phyloP scores from a whole-genome alignment of 1,140 invertebrate genomes.

The Macrosteles quadrilineatus region DNA sequence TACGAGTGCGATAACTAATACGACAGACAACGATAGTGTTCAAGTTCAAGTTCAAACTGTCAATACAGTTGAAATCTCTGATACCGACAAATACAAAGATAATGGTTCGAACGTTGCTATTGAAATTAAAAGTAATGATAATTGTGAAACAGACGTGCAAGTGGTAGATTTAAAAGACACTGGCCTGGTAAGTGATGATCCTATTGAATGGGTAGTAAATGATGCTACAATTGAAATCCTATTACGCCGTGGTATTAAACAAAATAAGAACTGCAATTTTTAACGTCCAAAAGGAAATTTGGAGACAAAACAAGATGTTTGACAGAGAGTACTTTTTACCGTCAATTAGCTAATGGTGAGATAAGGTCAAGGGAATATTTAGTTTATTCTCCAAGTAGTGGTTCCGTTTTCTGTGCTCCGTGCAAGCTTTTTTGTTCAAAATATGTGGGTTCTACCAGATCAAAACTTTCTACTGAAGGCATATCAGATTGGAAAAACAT shows the following conservation, averaged over 20 bases:
- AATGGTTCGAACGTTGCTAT: not conserved
- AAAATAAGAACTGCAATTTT: conserved; percentile 25
- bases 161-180: not conserved
- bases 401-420: conserved; percentile 41
- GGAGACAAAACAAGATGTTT: conserved; percentile 37
- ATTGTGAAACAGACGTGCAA: not conserved
- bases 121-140: conserved; percentile 3
- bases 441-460: conserved; percentile 35
- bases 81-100: no score
- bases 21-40: no score
- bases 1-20: no score
- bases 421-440: conserved; percentile 42
- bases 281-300: conserved; percentile 32
- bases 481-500: conserved; percentile 45
- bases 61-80: no score
- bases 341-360: conserved; percentile 40
- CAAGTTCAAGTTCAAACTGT: no score
- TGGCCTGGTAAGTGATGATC: not conserved
- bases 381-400: conserved; percentile 42
- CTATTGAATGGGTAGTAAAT: conserved; percentile 12
- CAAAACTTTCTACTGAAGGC: conserved; percentile 34
- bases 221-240: not conserved
- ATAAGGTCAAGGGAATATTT: conserved; percentile 14
- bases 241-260: not conserved
- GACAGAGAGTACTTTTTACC: conserved; percentile 37